Evolutionary conservation across 2,113 vertebrate species (phyloP), one percentile per base, ranked within the genome.

Genomic region (Labrus mixtus): DNA sequence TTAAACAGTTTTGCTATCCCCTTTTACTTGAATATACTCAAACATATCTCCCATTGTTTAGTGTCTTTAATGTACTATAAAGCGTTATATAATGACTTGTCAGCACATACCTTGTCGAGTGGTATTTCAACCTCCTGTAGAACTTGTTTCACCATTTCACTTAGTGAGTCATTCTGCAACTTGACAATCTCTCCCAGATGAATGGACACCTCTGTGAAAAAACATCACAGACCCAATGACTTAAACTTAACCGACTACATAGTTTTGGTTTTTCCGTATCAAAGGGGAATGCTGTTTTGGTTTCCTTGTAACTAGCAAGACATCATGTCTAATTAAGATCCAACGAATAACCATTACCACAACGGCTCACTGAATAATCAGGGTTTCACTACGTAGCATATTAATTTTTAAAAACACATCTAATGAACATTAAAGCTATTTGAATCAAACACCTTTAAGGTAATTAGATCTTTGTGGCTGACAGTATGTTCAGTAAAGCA

Each of bases 31-130:
- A 33, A 33, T 6, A 33, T 15, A 45, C 1, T 15, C 8, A 46
- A 56, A 37, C 6, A 2, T 50, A 19, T 50, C 15, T 12, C 1
- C 3, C 46, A n/a, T 10, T 12, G 23, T 48, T 9, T 43, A 7
- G 25, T 67, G 19, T 63, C 0, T 58, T 29, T 0, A 13, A 4
- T 5, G 20, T 16, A 56, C 16, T 9, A 8, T 23, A 37, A 33
- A 17, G 1, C 8, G 10, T 8, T 17, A 25, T 6, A 20, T 6
- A 15, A 48, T 13, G 12, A 54, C 51, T 61, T 15, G 7, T 53
- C n/a, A 43, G 20, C 22, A 48, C 59, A 1, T 87, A 95, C 94
- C 93, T 92, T 76, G 57, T 91, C 72, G 22, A 95, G 90, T 19
- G 93, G 92, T 62, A 95, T 90, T 46, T 73, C 29, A 37, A 91